Evolutionary conservation across 2,888 invertebrate species (phyloP), one percentile per base, ranked within the genome.

Genomic region (Crossocerus cetratus): DNA sequence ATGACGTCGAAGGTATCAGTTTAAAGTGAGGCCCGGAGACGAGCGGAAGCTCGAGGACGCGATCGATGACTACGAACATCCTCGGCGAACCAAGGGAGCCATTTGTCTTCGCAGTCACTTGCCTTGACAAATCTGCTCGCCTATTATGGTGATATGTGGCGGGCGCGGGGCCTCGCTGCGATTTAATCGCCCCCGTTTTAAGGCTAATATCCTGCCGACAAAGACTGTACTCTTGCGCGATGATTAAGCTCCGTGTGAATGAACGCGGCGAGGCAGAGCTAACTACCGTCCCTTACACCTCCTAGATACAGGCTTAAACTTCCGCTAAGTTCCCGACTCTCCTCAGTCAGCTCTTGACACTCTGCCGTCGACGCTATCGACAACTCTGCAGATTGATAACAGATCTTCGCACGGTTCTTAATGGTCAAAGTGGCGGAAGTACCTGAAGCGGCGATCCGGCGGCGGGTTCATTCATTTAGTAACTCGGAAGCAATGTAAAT

Each of bases 401-500:
- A 8, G 8, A 32, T 32, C 32, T 32, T 23, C n/a, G n/a, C n/a
- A n/a, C n/a, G n/a, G n/a, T n/a, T 32, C 23, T 32, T 32, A 32
- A 32, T 32, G 2, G 3, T 4, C 8, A 32, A 32, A 32, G 32
- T 32, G 32, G 70, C 72, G 82, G 77, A 73, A 80, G 32, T 32
- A 11, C 4, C 8, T 32, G 32, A 32, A 77, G 72, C 74, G 81
- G 79, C 72, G 76, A 77, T 75, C 75, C 49, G 4, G 71, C 70
- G 60, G 61, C 57, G 69, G 49, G 74, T 72, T 78, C 77, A 68
- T 72, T 85, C 82, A 81, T 83, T 85, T 82, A 82, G 80, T 79
- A 84, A 87, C 86, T 88, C 87, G 87, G 86, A 87, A 88, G 86
- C 80, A 82, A 84, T 82, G 84, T 84, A 83, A 84, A 87, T 87